Base-by-base conservation (phyloP, 2,888 invertebrate genomes). In the Mechanitis mazaeus region DNA sequence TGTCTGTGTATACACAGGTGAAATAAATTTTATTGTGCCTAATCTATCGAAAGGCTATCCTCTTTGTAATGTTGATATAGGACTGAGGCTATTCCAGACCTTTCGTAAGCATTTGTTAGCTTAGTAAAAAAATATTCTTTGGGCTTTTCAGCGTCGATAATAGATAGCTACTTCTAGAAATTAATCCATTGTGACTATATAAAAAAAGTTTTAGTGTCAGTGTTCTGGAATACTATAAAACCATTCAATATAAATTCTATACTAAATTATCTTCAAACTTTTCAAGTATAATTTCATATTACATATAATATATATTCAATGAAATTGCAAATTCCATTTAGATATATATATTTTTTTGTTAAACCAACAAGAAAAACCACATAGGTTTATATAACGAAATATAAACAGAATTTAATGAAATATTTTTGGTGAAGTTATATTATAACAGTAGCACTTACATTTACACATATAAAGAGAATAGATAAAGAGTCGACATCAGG, bases 41-140 rank as follows among this genome's bases (percentile, higher is more conserved):
- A 60, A 64, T 60, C 55, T 58, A 58, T 60, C 42, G 58, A 58
- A 56, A 59, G 54, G 54, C 46, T 47, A 59, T 61, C 61, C 64
- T 55, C 58, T 54, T 64, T 62, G 62, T 67, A 66, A 68, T 69
- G 61, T 68, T 64, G 59, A 64, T 60, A 61, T 64, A 66, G 69
- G 66, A 56, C 60, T 60, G 47, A 56, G 56, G 59, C 65, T 64
- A 65, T 65, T 67, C 63, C 56, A 59, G 59, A 63, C 60, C 59
- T 56, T 67, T 54, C 63, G 63, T 67, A 60, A 63, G 63, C 55
- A 62, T 64, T 65, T 64, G 65, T 65, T 67, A 64, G 63, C 56
- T 64, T 64, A 56, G 46, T 45, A 61, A 20, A 67, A 64, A 64
- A 64, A 55, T 59, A 54, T 63, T 59, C 28, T 20, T 53, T 59